phyloP scores from a whole-genome alignment of 2,888 invertebrate species.

The Eristalis pertinax region DNA sequence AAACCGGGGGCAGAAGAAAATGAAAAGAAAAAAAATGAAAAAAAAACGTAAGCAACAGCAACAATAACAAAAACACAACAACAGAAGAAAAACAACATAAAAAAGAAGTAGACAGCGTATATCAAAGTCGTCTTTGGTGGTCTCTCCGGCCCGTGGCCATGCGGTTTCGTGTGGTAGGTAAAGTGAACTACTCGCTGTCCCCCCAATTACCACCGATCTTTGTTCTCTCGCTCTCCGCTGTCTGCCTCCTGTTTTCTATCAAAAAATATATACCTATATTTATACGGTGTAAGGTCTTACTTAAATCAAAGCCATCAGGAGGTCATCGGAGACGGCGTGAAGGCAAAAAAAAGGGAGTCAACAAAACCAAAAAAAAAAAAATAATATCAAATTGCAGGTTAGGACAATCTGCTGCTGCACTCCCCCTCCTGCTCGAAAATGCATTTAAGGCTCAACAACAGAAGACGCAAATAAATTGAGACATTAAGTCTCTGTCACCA shows the following conservation, averaged over 20 bases:
- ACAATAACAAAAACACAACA: constrained; percentile 43
- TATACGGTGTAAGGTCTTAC: neutral
- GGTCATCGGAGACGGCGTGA: neutral
- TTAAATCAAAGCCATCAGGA: neutral
- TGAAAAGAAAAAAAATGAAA: constrained; percentile 42
- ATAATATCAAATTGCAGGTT: constrained; percentile 63
- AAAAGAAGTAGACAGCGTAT: constrained; percentile 59
- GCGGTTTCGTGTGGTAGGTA: constrained; percentile 62
- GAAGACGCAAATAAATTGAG: constrained; percentile 64
- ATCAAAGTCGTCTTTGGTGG: constrained; percentile 69
- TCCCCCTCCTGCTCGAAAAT: constrained; percentile 4
- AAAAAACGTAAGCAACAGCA: constrained; percentile 53
- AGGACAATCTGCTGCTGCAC: constrained; percentile 14
- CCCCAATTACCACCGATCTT: constrained; percentile 27
- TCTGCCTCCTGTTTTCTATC: constrained; percentile 19
- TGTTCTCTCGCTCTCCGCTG: constrained; percentile 1
- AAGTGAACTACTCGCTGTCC: constrained; percentile 58
- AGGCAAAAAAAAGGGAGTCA: neutral
- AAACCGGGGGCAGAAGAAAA: neutral
- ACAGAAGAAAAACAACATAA: constrained; percentile 18
- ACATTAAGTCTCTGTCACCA: constrained; percentile 55
- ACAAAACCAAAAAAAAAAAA: constrained; percentile 15
- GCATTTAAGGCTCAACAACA: constrained; percentile 25
- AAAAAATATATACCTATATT: neutral
- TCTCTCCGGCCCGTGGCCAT: constrained; percentile 63